Evolutionary conservation across 1,140 invertebrate species (phyloP).

Genomic region (Drosophila albomicans): DNA sequence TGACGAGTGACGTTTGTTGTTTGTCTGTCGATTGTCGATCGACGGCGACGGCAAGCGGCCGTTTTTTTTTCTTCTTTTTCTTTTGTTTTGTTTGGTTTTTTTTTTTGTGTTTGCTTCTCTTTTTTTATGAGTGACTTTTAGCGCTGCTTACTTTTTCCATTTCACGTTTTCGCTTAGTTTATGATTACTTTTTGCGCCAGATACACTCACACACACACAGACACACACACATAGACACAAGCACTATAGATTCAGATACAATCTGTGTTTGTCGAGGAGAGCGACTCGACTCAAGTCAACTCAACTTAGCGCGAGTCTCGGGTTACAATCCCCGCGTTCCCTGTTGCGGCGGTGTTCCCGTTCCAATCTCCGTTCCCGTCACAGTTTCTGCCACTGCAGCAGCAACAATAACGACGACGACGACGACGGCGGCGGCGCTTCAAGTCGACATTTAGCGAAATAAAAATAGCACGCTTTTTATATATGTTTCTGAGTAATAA

Average conservation of each 20-base stretch:
- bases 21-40: conserved; percentile 23
- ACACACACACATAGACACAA: conserved; percentile 35
- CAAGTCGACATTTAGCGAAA: conserved; percentile 81
- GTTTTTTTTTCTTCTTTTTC: conserved; percentile 6
- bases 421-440: conserved; percentile 58
- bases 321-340: conserved; percentile 39
- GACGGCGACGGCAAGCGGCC: conserved; percentile 17
- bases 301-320: conserved; percentile 26
- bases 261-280: conserved; percentile 63
- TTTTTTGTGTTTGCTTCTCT: conserved; percentile 15
- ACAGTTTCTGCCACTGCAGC: conserved; percentile 70
- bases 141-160: conserved; percentile 53
- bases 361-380: conserved; percentile 54
- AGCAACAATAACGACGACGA: conserved; percentile 24
- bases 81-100: conserved; percentile 15
- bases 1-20: conserved; percentile 38
- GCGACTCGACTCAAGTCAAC: conserved; percentile 38
- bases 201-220: conserved; percentile 62
- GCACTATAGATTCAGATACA: conserved; percentile 72
- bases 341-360: conserved; percentile 19
- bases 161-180: conserved; percentile 69
- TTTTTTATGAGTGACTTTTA: conserved; percentile 56
- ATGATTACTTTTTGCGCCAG: conserved; percentile 70
- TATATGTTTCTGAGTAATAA: conserved; percentile 79
- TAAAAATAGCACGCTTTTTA: conserved; percentile 82